phyloP scores from a whole-genome alignment of 2,888 invertebrate species.

The Pyrgus malvae region DNA sequence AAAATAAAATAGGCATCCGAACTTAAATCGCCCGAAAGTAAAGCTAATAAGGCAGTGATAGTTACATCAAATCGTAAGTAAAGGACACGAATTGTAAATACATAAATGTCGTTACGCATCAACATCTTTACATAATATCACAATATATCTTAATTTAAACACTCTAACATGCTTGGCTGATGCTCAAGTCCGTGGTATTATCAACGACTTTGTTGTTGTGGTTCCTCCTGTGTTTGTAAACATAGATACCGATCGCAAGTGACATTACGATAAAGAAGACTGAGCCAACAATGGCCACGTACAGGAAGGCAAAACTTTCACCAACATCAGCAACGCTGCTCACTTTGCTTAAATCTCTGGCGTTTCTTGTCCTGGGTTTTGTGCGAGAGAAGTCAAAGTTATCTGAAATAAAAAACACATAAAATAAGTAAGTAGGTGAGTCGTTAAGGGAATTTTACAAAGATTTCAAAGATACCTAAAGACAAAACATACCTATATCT shows the following conservation, averaged over 20 bases:
- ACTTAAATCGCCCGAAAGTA: constrained; percentile 49
- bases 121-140: constrained; percentile 18
- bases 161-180: constrained; percentile 39
- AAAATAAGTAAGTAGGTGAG: too few relatives aligned
- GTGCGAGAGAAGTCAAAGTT: constrained; percentile 63
- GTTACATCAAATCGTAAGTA: constrained; percentile 32
- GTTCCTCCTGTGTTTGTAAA: constrained; percentile 49
- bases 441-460: too few relatives aligned
- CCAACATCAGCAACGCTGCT: constrained; percentile 36
- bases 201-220: constrained; percentile 36
- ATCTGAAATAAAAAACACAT: constrained; percentile 58
- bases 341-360: constrained; percentile 54
- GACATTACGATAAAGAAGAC: constrained; percentile 50
- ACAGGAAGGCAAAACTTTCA: constrained; percentile 44
- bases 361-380: constrained; percentile 58
- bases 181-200: constrained; percentile 26
- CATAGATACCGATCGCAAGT: constrained; percentile 49
- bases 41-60: constrained; percentile 66
- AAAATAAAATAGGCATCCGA: constrained; percentile 63
- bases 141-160: constrained; percentile 21
- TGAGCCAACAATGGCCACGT: constrained; percentile 54
- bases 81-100: constrained; percentile 14
- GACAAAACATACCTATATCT: constrained; percentile 52
- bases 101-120: not conserved
- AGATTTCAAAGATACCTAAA: not conserved